Conservation (phyloP, 2,113 vertebrate species). For the Notiomystis cincta region DNA sequence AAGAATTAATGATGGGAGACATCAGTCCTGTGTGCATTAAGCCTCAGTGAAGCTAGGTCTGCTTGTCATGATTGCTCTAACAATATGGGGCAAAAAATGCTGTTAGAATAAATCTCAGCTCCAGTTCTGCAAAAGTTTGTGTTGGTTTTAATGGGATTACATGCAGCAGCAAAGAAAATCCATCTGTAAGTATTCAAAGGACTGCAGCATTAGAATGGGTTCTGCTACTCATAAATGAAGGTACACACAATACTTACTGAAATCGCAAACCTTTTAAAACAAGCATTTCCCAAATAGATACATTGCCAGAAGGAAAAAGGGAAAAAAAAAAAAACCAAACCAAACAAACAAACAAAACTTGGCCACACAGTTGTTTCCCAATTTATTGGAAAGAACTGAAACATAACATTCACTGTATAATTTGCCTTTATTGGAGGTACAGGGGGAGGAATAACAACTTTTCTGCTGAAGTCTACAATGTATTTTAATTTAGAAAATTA, state of each 20-base stretch:
- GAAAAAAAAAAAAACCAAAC: too few relatives aligned
- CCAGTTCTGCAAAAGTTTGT: background rate
- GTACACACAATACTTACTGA: background rate
- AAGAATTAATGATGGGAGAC: background rate
- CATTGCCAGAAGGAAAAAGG: background rate
- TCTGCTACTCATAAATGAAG: background rate
- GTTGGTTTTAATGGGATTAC: background rate
- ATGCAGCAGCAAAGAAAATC: background rate
- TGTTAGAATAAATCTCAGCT: background rate
- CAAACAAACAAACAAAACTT: background rate
- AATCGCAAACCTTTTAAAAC: background rate
- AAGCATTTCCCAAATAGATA: background rate
- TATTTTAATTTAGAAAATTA: background rate
- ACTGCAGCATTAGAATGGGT: background rate
- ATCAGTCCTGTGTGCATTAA: background rate
- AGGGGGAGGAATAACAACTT: background rate
- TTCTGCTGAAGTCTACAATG: background rate
- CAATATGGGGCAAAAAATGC: background rate
- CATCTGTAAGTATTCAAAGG: background rate
- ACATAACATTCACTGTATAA: background rate
- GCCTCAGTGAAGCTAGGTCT: background rate
- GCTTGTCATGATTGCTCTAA: background rate
- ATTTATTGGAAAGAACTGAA: background rate
- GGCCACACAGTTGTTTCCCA: background rate
- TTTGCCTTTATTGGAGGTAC: background rate